Base-by-base conservation (phyloP, 2,113 vertebrate species). In the Cyprinodon brontotheroides region DNA sequence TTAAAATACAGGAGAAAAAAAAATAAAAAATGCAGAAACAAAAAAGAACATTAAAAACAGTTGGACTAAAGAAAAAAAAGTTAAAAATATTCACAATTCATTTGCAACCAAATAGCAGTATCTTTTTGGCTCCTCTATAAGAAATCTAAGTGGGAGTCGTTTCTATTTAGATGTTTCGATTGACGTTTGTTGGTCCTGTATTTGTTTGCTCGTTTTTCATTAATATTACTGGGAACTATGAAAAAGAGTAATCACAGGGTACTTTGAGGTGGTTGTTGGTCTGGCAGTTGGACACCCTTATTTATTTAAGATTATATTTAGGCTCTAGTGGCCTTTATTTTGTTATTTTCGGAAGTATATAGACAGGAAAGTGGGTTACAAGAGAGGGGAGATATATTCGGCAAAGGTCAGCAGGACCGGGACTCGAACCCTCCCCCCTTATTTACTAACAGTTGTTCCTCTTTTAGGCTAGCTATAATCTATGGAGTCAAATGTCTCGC, bases 401-500 rank as follows among this genome's bases (percentile, higher is more conserved):
- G 57, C 2, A 15, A 39, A n/a, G 14, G 7, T 70, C 29, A 29
- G 29, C 29, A 29, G 29, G 29, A 29, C 29, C 1, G 29, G 29
- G 29, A 29, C 29, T 29, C 20, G 12, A 13, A 9, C n/a, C 20
- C 29, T n/a, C 57, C 78, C 78, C 74, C 82, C 75, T 15, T 92
- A 83, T 92, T 91, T 92, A 92, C 90, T 88, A 92, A 91, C 88
- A 91, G 89, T 89, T 91, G 89, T 74, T 84, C 39, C 65, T 66
- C 76, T 75, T 53, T 12, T 40, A 53, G 50, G 40, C 36, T 22
- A 73, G 64, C 75, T 50, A 65, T 29, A 53, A 15, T 15, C 3
- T 29, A 20, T 15, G 2, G 6, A 53, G 13, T 41, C 4, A 9
- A 4, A 41, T 41, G 9, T 41, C 41, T 41, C 5, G 41, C 41